These are phyloP conservation scores for Ibidorhyncha struthersii DNA, from an alignment of 2,113 vertebrate genomes.

Conservation along the genomic window DNA sequence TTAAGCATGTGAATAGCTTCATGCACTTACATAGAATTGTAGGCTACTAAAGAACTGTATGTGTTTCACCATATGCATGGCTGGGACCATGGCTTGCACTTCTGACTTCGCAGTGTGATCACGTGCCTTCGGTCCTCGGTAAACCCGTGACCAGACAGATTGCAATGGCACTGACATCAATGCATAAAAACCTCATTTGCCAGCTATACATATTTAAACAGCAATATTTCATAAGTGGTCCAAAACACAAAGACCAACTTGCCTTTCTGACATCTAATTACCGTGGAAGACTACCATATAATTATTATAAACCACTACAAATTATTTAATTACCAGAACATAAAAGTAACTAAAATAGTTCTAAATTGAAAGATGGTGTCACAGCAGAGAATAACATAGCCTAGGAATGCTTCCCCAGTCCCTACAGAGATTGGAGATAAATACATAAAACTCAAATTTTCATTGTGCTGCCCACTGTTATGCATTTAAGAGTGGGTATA, in stretches of 20 bases:
- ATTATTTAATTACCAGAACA: neutral
- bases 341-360: neutral
- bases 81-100: neutral
- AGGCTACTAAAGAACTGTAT: neutral
- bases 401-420: neutral
- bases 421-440: neutral
- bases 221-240: neutral
- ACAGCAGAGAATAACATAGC: neutral
- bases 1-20: neutral
- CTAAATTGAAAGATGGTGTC: neutral
- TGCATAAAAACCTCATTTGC: neutral
- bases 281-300: neutral
- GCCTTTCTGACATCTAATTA: conserved; percentile 32
- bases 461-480: neutral
- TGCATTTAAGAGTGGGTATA: neutral
- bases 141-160: neutral
- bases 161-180: neutral
- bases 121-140: fast-evolving
- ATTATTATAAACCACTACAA: conserved; percentile 9
- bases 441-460: neutral
- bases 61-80: fast-evolving
- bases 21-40: neutral
- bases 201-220: neutral
- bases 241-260: neutral
- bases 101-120: neutral